Percentiles rank a stretch among this genome's conserved stretches.
Evolutionary conservation across 2,797 vertebrate genomes (phyloP).

Genomic region (Eidolon dupreanum): DNA sequence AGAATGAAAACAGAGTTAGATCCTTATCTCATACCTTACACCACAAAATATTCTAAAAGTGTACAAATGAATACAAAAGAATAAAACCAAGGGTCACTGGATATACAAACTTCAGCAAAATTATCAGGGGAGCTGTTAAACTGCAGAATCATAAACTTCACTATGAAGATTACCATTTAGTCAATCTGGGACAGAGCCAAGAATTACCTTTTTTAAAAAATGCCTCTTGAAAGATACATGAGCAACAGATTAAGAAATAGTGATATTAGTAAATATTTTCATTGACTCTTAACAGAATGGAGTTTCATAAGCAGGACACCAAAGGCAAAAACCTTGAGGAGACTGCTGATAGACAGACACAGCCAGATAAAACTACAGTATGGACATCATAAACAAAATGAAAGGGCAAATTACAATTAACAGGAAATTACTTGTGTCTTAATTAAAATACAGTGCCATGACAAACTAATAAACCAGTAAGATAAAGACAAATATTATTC

Average conservation of each 20-base stretch:
- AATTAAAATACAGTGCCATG: neutral
- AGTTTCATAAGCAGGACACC: conserved; percentile 14
- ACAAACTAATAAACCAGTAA: neutral
- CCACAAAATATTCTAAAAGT: neutral
- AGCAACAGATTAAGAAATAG: neutral
- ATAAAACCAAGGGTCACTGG: neutral
- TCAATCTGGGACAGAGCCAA: neutral
- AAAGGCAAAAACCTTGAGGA: conserved; percentile 11
- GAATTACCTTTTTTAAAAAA: conserved; percentile 3
- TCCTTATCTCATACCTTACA: neutral
- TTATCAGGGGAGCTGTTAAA: neutral
- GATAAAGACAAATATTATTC: conserved; percentile 18
- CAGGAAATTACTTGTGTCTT: conserved; percentile 11
- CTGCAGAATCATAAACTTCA: neutral
- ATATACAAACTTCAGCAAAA: neutral
- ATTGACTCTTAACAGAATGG: neutral
- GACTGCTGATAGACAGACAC: neutral
- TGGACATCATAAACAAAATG: conserved; percentile 21
- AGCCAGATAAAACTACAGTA: conserved; percentile 15
- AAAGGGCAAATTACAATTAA: neutral
- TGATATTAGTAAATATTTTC: conserved; percentile 85
- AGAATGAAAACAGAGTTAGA: neutral
- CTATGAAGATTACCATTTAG: neutral
- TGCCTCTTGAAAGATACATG: neutral
- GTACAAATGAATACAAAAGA: conserved; percentile 15